These are phyloP conservation scores for Dicycla oo DNA, from an alignment of 2,888 invertebrate species.

Conservation along the genomic window DNA sequence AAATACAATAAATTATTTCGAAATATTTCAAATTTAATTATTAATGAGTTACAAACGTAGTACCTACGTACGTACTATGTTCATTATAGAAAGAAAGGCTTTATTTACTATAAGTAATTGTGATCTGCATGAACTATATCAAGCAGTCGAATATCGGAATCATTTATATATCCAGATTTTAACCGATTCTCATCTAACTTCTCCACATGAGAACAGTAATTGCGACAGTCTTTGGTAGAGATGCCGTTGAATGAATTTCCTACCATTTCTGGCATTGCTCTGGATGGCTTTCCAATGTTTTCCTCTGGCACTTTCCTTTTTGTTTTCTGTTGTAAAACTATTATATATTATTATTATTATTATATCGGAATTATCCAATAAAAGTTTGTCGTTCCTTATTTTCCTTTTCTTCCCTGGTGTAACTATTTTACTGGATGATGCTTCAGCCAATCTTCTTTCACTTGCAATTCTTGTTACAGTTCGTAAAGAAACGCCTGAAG, in stretches of 20 bases:
- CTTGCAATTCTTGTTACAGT: conserved; percentile 24
- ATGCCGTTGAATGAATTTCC: conserved; percentile 6
- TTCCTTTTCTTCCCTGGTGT: conserved; percentile 3
- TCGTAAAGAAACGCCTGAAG: conserved; percentile 24
- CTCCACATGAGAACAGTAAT: not conserved
- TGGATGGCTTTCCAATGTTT: not conserved
- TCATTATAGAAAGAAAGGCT: too few species aligned
- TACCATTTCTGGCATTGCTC: not conserved
- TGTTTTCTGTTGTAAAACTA: conserved; percentile 10
- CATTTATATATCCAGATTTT: not conserved
- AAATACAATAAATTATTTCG: too few species aligned
- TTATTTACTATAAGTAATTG: conserved; percentile 13
- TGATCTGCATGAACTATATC: conserved; percentile 15
- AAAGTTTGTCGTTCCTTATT: conserved; percentile 11
- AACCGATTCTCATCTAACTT: conserved; percentile 4
- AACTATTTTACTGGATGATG: conserved; percentile 15
- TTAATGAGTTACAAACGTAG: too few species aligned
- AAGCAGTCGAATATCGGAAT: not conserved
- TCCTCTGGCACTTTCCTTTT: not conserved
- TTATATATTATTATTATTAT: too few species aligned
- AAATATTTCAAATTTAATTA: too few species aligned
- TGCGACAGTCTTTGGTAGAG: not conserved
- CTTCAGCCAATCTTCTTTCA: conserved; percentile 23
- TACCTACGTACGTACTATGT: too few species aligned
- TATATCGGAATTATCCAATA: not conserved